A percentile compares a stretch with the other conserved stretches of the same genome.
Evolutionary conservation across 2,113 vertebrate genomes (phyloP).

Genomic region (Dipodomys merriami): DNA sequence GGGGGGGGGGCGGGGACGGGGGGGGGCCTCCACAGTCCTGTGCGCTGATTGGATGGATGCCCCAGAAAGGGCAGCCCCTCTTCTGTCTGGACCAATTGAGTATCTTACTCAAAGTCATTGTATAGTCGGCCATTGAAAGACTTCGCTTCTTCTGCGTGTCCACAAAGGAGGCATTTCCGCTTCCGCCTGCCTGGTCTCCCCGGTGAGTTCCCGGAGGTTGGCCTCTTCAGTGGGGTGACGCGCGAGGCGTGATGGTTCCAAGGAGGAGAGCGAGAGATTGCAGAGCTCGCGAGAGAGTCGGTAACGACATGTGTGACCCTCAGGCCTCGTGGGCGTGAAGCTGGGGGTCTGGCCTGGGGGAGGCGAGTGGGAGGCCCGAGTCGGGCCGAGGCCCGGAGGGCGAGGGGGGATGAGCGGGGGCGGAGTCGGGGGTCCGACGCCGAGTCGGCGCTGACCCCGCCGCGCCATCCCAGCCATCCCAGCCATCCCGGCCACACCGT

Average conservation of each 20-base stretch:
- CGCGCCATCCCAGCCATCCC: background rate
- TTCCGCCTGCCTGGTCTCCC: constrained; percentile 55
- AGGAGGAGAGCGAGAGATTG: background rate
- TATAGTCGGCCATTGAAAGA: background rate
- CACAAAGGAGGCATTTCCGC: constrained; percentile 30
- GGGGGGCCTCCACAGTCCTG: background rate
- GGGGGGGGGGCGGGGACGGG: no score
- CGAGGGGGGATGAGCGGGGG: no score
- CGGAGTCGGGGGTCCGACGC: background rate
- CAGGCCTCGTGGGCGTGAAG: background rate
- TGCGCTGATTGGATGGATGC: constrained; percentile 51
- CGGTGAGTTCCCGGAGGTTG: background rate
- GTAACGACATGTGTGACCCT: background rate
- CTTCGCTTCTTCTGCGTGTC: background rate
- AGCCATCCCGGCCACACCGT: no score
- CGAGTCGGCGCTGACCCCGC: background rate
- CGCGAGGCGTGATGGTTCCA: background rate
- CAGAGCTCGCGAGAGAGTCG: background rate
- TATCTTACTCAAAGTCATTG: accelerated
- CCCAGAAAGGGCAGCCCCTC: background rate
- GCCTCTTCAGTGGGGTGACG: accelerated
- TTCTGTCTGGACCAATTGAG: background rate
- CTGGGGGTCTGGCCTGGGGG: background rate
- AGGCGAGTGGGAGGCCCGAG: background rate
- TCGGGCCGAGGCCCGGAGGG: background rate